Percentiles rank a stretch among this genome's conserved stretches.
Evolutionary conservation across 2,888 invertebrate genomes (phyloP).

Genomic region (Tortricodes alternella): DNA sequence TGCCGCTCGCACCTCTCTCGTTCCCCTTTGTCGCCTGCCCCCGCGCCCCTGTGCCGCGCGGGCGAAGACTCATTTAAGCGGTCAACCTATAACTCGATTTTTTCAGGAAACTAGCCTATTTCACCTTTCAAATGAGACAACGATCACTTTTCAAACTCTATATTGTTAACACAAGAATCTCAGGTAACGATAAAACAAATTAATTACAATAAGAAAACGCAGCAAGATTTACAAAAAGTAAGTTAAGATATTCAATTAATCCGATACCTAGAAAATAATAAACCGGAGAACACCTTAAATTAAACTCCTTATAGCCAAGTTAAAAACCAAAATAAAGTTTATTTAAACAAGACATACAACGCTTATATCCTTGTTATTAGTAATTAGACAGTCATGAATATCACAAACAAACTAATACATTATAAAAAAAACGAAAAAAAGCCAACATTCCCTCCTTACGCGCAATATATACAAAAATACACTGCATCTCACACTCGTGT

Average conservation of each 20-base stretch:
- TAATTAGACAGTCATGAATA: constrained; percentile 1
- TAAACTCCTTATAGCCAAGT: constrained; percentile 1
- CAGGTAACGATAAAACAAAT: constrained; percentile 33
- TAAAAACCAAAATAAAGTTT: constrained; percentile 16
- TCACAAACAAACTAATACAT: background rate
- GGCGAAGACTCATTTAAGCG: too few relatives aligned
- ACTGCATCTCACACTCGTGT: background rate
- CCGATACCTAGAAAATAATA: constrained; percentile 19
- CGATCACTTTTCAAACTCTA: constrained; percentile 22
- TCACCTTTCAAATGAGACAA: constrained; percentile 4
- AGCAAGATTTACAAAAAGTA: constrained; percentile 19
- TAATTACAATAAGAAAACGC: constrained; percentile 25
- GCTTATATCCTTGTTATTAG: background rate
- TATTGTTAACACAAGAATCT: constrained; percentile 44
- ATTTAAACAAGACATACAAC: constrained; percentile 3
- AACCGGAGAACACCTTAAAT: constrained; percentile 11
- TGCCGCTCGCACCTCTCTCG: too few relatives aligned
- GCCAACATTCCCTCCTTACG: constrained; percentile 1
- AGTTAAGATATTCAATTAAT: constrained; percentile 20
- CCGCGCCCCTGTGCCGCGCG: too few relatives aligned
- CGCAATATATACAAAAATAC: constrained; percentile 10
- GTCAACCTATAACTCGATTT: too few relatives aligned
- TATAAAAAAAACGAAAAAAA: constrained; percentile 26
- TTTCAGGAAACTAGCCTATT: background rate
- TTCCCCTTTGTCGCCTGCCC: too few relatives aligned